Conservation (phyloP, 2,888 invertebrate species). For the Drosophila borborema region DNA sequence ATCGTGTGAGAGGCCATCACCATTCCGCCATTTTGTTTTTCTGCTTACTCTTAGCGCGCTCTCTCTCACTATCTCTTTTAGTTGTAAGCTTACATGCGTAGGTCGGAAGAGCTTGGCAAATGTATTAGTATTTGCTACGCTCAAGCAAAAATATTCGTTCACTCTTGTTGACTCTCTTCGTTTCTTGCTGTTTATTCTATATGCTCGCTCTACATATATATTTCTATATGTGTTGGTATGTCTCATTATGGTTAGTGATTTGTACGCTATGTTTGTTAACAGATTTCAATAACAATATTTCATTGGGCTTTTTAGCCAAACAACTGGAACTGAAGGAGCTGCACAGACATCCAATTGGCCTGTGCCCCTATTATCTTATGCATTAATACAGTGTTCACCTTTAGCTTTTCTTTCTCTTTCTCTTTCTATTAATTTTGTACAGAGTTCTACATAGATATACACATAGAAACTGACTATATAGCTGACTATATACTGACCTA, state of each 20-base stretch:
- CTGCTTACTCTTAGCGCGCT: neutral
- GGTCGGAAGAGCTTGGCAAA: neutral
- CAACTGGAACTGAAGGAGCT: constrained; percentile 35
- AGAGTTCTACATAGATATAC: constrained; percentile 32
- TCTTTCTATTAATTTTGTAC: constrained; percentile 26
- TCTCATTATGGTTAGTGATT: neutral
- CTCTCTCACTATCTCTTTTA: neutral
- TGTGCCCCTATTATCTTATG: constrained; percentile 16
- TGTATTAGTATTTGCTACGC: neutral
- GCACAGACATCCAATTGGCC: constrained; percentile 8
- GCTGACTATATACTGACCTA: constrained; percentile 35
- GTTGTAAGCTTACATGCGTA: neutral
- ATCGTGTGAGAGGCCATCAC: neutral
- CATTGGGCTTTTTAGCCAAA: constrained; percentile 15
- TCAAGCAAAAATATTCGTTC: neutral
- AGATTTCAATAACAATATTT: constrained; percentile 43
- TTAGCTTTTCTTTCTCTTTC: neutral
- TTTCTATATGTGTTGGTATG: neutral
- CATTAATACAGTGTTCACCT: constrained; percentile 21
- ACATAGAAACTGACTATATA: constrained; percentile 31
- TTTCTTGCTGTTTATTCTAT: neutral
- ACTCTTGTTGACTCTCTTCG: neutral
- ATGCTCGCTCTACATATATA: neutral
- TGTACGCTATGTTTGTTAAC: constrained; percentile 21
- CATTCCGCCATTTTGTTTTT: constrained; percentile 1